phyloP scores from a whole-genome alignment of 2,113 vertebrate genomes.

The Corapipo altera region DNA sequence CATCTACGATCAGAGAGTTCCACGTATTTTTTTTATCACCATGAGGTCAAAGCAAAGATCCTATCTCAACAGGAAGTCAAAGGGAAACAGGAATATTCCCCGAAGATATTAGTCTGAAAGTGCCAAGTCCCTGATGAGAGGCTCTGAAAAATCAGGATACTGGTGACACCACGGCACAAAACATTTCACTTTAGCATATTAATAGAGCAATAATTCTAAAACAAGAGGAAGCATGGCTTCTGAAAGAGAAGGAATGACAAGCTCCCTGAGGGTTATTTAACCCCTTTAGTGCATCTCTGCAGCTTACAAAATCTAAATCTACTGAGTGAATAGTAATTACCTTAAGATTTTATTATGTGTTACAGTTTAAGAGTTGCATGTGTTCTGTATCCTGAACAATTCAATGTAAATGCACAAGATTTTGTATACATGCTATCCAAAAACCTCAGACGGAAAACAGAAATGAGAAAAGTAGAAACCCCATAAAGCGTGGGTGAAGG shows the following conservation, averaged over 20 bases:
- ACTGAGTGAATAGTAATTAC: background rate
- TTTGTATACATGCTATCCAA: background rate
- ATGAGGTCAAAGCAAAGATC: constrained; percentile 20
- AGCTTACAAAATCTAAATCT: background rate
- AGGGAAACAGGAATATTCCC: constrained; percentile 15
- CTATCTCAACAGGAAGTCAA: constrained; percentile 18
- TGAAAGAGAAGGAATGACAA: background rate
- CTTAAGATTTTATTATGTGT: background rate
- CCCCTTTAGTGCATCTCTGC: background rate
- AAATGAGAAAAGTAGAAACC: background rate
- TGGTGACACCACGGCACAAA: background rate
- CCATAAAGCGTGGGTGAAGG: background rate
- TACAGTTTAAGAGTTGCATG: background rate
- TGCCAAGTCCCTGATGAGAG: background rate
- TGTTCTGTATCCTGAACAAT: background rate
- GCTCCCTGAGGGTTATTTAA: background rate
- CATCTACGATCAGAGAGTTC: background rate
- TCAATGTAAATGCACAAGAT: background rate
- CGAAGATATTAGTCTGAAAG: constrained; percentile 2
- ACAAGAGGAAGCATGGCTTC: background rate
- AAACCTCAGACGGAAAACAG: background rate
- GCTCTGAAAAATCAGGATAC: background rate
- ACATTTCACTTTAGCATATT: background rate
- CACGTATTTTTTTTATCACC: background rate
- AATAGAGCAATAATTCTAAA: background rate